Percentiles rank a stretch among this genome's conserved stretches.
phyloP scores from a whole-genome alignment of 2,888 invertebrate species.

The Caenorhabditis imperialis region DNA sequence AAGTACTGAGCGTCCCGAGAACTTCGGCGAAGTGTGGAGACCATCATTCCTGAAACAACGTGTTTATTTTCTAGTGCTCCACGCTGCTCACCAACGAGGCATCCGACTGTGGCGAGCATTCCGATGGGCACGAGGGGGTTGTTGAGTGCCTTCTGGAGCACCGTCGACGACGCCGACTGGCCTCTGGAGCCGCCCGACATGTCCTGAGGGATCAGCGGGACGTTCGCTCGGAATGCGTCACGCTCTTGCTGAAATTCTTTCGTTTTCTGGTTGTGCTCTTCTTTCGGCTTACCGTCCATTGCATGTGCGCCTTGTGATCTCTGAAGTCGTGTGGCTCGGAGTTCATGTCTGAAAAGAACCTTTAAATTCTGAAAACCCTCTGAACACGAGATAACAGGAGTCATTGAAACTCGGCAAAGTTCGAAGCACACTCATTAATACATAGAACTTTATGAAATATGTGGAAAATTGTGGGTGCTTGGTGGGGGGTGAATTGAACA shows the following conservation, averaged over 20 bases:
- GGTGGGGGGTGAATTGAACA: too few relatives aligned
- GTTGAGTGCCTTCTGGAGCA: constrained; percentile 62
- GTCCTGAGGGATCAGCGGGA: constrained; percentile 71
- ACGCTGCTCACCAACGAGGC: constrained; percentile 63
- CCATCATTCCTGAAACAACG: constrained; percentile 65
- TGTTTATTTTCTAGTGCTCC: constrained; percentile 6
- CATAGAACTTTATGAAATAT: too few relatives aligned
- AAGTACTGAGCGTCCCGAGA: constrained; percentile 66
- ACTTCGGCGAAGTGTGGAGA: constrained; percentile 66
- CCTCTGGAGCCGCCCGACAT: constrained; percentile 58
- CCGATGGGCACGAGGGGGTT: constrained; percentile 74
- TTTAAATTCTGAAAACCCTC: too few relatives aligned
- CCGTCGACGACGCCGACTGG: constrained; percentile 36
- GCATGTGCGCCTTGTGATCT: constrained; percentile 68
- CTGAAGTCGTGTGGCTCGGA: constrained; percentile 66
- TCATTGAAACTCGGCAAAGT: too few relatives aligned
- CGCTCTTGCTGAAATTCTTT: constrained; percentile 52
- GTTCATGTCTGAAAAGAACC: constrained; percentile 49
- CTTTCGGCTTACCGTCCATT: constrained; percentile 59
- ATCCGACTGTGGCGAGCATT: constrained; percentile 70
- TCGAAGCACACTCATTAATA: too few relatives aligned
- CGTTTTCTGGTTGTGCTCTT: not conserved
- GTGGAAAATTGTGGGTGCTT: too few relatives aligned
- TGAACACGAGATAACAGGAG: too few relatives aligned
- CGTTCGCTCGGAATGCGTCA: constrained; percentile 49